phyloP scores from a whole-genome alignment of 2,797 vertebrate species.

The Myotis pilosus region DNA sequence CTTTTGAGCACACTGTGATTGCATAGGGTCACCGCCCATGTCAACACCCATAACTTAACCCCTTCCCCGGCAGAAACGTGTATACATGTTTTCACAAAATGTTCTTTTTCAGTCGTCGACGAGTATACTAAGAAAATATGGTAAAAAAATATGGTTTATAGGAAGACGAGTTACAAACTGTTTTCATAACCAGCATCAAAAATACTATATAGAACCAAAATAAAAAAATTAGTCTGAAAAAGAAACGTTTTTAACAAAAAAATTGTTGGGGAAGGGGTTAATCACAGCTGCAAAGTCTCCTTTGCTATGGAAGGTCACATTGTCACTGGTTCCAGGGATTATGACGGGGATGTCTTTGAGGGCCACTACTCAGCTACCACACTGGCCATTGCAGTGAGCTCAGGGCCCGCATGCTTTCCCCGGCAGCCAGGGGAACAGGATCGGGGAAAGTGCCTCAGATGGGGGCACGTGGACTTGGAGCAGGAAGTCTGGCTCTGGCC shows the following conservation, averaged over 20 bases:
- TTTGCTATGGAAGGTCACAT: not conserved
- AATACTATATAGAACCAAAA: no score
- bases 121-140: no score
- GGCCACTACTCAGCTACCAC: not conserved
- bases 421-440: not conserved
- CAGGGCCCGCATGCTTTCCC: not conserved
- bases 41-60: not conserved
- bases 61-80: no score
- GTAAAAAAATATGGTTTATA: no score
- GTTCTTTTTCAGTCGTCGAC: no score
- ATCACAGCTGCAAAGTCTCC: not conserved
- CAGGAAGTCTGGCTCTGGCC: not conserved
- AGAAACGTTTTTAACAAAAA: no score
- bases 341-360: not conserved
- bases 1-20: not conserved
- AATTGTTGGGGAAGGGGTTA: no score
- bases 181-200: no score
- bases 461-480: rapidly evolving
- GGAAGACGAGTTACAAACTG: no score
- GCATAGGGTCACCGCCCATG: not conserved
- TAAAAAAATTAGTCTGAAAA: no score
- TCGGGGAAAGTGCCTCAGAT: no score
- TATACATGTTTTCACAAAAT: no score
- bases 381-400: not conserved
- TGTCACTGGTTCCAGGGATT: not conserved